Conservation (phyloP, 2,888 invertebrate species). For the Sesia apiformis region DNA sequence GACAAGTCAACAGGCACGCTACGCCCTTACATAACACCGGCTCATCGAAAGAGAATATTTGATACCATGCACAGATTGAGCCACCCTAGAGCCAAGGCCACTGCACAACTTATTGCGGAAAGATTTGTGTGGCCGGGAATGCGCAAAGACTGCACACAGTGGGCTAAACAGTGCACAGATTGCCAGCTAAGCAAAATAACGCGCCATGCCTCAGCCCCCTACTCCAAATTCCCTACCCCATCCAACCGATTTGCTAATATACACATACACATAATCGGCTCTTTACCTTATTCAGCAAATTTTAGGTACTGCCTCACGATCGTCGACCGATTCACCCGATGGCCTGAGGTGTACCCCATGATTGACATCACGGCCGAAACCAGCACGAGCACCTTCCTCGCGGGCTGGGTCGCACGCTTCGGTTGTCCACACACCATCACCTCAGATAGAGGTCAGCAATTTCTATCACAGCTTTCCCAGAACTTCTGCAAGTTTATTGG, state of each 20-base stretch:
- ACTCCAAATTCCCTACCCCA: slow-evolving; percentile 12
- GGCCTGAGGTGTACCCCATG: slow-evolving; percentile 29
- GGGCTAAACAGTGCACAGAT: slow-evolving; percentile 17
- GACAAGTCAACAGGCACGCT: slow-evolving; percentile 9
- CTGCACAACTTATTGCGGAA: slow-evolving; percentile 16
- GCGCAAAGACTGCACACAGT: slow-evolving; percentile 11
- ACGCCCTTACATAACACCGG: slow-evolving; percentile 10
- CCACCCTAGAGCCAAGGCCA: slow-evolving; percentile 14
- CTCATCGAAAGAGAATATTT: slow-evolving; percentile 11
- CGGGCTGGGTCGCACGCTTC: slow-evolving; percentile 32
- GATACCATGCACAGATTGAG: no score
- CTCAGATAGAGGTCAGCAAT: slow-evolving; percentile 37
- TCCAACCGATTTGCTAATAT: slow-evolving; percentile 31
- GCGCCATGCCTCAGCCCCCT: slow-evolving; percentile 16
- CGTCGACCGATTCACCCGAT: slow-evolving; percentile 27
- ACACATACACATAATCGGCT: slow-evolving; percentile 48
- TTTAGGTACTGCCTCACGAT: slow-evolving; percentile 29
- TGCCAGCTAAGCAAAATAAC: slow-evolving; percentile 31
- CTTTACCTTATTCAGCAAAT: slow-evolving; percentile 25
- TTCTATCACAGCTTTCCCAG: no score
- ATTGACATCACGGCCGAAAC: slow-evolving; percentile 24
- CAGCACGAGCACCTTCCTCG: slow-evolving; percentile 23
- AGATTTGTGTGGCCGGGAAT: slow-evolving; percentile 21
- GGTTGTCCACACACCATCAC: slow-evolving; percentile 28
- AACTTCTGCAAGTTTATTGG: not conserved